Evolutionary conservation across 2,113 vertebrate genomes (phyloP), one percentile per base, ranked within the genome.

Genomic region (Cyprinodon variegatus): DNA sequence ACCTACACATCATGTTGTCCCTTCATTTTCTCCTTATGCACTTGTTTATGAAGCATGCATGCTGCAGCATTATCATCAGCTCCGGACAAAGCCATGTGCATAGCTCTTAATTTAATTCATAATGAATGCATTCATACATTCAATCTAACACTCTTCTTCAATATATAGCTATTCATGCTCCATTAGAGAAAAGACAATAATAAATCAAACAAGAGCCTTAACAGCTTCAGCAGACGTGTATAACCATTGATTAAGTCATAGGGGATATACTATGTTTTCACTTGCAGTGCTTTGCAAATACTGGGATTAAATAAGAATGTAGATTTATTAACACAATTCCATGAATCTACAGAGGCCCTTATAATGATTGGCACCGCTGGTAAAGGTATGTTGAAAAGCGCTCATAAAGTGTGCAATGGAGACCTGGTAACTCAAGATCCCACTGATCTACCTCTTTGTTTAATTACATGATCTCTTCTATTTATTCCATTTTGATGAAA

Each of bases 11-110:
- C 29, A 76, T 12, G 57, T 64, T 68, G 36, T 53, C 50, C 0
- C 63, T 37, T 73, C 36, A 59, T 68, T 20, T 73, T 13, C 60
- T 20, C n/a, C 38, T 67, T 74, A 65, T 72, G 46, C 69, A 53
- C 50, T 65, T 73, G 61, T 62, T 83, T 41, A 77, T 74, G 46
- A 74, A 70, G 68, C 67, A 68, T 66, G 39, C 43, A 40, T 46
- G 53, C 17, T 0, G 6, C 53, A 48, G 61, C 38, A 70, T 1
- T 29, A 66, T 63, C 61, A 41, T 69, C 57, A 67, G 38, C 69
- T 36, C 17, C 43, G 46, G n/a, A 48, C 14, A 7, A 40, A 12
- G 61, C 48, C 43, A 69, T 4, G 29, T 36, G 41, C 48, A 4
- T 62, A 72, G 43, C 70, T 60, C n/a, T 50, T 72, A 61, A 38